Conservation (phyloP, 1,140 invertebrate genomes). For the Drosophila prosaltans region DNA sequence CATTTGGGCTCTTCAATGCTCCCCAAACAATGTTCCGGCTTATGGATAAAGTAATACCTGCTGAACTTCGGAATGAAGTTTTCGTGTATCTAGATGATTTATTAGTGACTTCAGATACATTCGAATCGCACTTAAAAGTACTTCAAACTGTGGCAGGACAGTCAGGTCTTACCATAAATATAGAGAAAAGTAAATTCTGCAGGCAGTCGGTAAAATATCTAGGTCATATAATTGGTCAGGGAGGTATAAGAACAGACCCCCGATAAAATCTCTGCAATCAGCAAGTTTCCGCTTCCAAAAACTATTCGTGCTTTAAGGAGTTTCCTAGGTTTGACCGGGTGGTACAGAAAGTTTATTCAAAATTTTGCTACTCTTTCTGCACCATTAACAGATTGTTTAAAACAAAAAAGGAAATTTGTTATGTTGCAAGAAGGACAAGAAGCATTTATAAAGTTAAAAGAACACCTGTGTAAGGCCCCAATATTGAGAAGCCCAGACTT, state of each 20-base stretch:
- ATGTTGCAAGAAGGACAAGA: too few species aligned
- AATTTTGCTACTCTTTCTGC: neutral
- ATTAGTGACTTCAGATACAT: neutral
- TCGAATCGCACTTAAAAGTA: too few species aligned
- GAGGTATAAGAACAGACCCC: conserved; percentile 18
- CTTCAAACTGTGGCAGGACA: too few species aligned
- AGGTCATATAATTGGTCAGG: conserved; percentile 15
- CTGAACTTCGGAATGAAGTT: too few species aligned
- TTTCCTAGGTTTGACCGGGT: neutral
- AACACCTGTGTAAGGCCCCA: too few species aligned
- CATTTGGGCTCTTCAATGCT: too few species aligned
- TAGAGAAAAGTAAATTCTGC: conserved; percentile 25
- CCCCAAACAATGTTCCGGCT: too few species aligned
- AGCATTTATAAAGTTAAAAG: too few species aligned
- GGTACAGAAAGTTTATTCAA: neutral
- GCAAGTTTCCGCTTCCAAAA: neutral
- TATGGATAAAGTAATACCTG: too few species aligned
- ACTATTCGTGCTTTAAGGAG: neutral
- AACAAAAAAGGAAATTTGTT: too few species aligned
- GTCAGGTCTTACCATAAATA: neutral
- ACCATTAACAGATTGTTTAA: neutral
- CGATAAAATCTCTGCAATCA: conserved; percentile 8
- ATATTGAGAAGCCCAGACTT: too few species aligned
- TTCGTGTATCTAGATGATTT: conserved; percentile 10
- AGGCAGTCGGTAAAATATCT: conserved; percentile 7